Evolutionary conservation across 2,113 vertebrate species (phyloP).

Genomic region (Brachypteracias leptosomus): DNA sequence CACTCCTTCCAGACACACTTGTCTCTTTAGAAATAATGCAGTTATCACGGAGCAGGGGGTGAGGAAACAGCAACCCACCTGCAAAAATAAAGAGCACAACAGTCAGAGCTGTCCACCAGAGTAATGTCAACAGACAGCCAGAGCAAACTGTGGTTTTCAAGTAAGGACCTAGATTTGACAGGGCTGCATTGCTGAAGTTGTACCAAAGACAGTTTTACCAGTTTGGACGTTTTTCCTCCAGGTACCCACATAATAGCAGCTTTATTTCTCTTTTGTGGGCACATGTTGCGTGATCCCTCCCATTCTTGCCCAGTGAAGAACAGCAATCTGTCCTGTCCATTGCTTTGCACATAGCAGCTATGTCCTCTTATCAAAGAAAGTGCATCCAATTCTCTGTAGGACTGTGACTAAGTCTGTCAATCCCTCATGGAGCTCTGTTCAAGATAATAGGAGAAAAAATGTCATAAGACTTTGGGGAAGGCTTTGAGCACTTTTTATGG

Average conservation of each 20-base stretch:
- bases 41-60: fast-evolving
- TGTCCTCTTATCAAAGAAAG: not conserved
- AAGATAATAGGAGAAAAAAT: not conserved
- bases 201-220: not conserved
- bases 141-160: not conserved
- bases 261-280: not conserved
- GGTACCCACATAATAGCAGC: not conserved
- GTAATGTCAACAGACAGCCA: not conserved
- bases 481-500: not conserved
- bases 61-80: not conserved
- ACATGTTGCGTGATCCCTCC: not conserved
- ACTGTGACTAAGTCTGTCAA: not conserved
- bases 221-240: not conserved
- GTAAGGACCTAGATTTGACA: not conserved
- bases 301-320: not conserved
- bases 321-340: not conserved
- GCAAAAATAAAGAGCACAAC: not conserved
- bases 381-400: not conserved
- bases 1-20: too few species aligned
- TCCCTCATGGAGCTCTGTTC: not conserved
- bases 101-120: not conserved
- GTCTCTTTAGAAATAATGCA: not conserved
- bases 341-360: not conserved
- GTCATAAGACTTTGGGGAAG: not conserved
- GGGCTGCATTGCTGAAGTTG: not conserved